These are phyloP conservation scores for Melanotus villosus DNA, from an alignment of 2,888 invertebrate species.

Conservation along the genomic window DNA sequence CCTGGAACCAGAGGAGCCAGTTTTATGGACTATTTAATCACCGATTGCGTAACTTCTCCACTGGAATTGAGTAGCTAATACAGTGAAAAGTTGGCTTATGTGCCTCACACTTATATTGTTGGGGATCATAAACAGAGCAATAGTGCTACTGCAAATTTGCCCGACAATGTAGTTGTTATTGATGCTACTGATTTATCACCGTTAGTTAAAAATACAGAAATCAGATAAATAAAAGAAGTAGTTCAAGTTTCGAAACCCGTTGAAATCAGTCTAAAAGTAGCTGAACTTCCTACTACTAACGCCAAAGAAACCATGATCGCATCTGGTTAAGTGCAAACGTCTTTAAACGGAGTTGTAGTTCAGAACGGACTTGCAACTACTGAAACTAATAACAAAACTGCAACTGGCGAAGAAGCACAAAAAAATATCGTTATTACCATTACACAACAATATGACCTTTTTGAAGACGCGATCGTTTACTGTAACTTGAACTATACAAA, in stretches of 20 bases:
- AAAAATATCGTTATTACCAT: constrained; percentile 94
- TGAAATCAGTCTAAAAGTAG: constrained; percentile 92
- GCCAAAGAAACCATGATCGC: constrained; percentile 97
- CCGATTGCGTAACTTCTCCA: constrained; percentile 96
- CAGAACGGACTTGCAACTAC: constrained; percentile 96
- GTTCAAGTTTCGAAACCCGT: constrained; percentile 78
- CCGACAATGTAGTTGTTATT: constrained; percentile 90
- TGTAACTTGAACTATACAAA: constrained; percentile 99
- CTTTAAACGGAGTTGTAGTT: constrained; percentile 88
- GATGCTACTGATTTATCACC: constrained; percentile 95
- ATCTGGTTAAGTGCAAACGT: constrained; percentile 85
- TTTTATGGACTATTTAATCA: constrained; percentile 98
- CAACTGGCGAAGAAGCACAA: constrained; percentile 96
- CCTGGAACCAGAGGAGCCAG: constrained; percentile 98
- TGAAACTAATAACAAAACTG: constrained; percentile 93
- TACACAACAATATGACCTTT: constrained; percentile 95
- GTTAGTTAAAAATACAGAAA: constrained; percentile 90
- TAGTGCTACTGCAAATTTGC: constrained; percentile 70
- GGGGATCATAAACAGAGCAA: constrained; percentile 96
- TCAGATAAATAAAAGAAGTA: constrained; percentile 89
- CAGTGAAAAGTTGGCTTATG: constrained; percentile 97
- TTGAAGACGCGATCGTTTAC: constrained; percentile 95
- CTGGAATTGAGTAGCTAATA: constrained; percentile 86
- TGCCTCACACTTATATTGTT: constrained; percentile 98
- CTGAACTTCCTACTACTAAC: constrained; percentile 94